These are phyloP conservation scores for Corythornis cristatus DNA, from an alignment of 2,113 vertebrate species.

Conservation along the genomic window DNA sequence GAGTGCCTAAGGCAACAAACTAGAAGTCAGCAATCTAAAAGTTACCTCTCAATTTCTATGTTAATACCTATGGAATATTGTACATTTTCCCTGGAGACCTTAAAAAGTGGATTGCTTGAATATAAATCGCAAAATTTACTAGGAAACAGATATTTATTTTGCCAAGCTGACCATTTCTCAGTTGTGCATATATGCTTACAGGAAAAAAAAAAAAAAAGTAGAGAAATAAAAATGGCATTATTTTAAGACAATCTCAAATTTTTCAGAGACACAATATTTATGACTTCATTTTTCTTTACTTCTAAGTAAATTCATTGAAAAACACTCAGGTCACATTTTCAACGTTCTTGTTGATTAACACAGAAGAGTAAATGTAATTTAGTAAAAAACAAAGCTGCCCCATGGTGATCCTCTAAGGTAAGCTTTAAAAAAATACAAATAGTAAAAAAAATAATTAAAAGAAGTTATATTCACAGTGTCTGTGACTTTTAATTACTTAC, in stretches of 20 bases:
- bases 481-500: neutral
- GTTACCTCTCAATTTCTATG: neutral
- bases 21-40: neutral
- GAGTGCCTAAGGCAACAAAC: neutral
- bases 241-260: neutral
- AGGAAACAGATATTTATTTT: neutral
- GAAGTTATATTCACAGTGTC: neutral
- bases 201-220: neutral
- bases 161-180: neutral
- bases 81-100: neutral
- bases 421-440: neutral
- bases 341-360: neutral
- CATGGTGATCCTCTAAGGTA: neutral
- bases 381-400: neutral
- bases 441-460: neutral
- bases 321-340: neutral
- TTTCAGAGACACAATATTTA: neutral
- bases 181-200: neutral
- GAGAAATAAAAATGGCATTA: neutral
- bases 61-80: neutral
- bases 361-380: neutral
- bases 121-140: neutral
- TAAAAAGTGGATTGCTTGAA: neutral
- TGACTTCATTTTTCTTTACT: neutral
- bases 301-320: neutral